Evolutionary conservation across 2,888 invertebrate species (phyloP), one percentile per base, ranked within the genome.

Genomic region (Tenthredo scrophulariae): DNA sequence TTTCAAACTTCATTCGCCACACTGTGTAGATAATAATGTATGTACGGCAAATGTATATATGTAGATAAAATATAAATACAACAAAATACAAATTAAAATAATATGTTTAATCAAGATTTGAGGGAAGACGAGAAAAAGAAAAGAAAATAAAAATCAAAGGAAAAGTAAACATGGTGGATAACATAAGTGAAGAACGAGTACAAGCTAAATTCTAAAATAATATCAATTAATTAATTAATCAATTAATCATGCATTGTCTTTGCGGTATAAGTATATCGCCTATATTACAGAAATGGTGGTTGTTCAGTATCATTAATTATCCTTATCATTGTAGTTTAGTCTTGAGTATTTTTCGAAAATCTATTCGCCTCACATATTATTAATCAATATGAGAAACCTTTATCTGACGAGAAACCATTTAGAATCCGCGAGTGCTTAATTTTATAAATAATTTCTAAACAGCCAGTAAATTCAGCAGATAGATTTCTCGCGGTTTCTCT

Each of bases 181-280:
- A 54, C 18, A 54, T 7, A 29, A 33, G 26, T 18, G 33, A 37
- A 54, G 33, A 79, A 37, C 13, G 7, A 79, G 46, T 33, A 58
- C 29, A 54, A 54, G 58, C 29, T 75, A 22, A 26, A 75, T 22
- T 15, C 10, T 46, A 43, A 75, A 75, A 46, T 75, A 75, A 43
- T 46, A 75, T 46, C 46, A 26, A 72, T 72, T 26, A 13, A 62
- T 26, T 22, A 6, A 74, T 43, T 74, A 5, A 37, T 37, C 5
- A n/a, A 58, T 26, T 10, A 22, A 37, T 70, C 26, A 18, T 40
- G n/a, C 75, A 43, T 75, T 75, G 26, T 75, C n/a, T 75, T 75
- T 26, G 62, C 62, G 62, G 62, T 62, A 40, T 75, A 75, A 70
- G 75, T 75, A 75, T 75, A 75, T 75, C 75, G 43, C 75, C 75